Evolutionary conservation across 2,113 vertebrate species (phyloP).

Genomic region (Clarias magur): DNA sequence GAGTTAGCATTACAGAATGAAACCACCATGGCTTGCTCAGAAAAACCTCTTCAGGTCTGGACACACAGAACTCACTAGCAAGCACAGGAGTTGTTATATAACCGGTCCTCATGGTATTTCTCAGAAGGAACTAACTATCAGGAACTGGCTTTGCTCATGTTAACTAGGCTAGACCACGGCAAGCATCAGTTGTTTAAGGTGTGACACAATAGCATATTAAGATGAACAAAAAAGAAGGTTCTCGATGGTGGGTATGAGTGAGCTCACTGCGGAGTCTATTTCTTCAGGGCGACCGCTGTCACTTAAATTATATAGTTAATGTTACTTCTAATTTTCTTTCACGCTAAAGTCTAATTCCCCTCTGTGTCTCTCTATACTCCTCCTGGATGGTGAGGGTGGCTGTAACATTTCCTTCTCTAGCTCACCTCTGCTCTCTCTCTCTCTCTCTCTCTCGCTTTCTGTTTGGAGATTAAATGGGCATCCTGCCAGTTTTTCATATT

Average conservation of each 20-base stretch:
- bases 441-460: conserved; percentile 59
- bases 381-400: conserved; percentile 46
- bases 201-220: conserved; percentile 25
- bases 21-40: background rate
- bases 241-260: conserved; percentile 32
- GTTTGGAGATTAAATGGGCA: conserved; percentile 88
- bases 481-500: conserved; percentile 87
- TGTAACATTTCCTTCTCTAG: conserved; percentile 56
- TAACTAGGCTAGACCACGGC: conserved; percentile 10
- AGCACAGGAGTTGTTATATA: conserved; percentile 42
- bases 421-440: conserved; percentile 46
- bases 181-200: conserved; percentile 4
- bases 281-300: conserved; percentile 54
- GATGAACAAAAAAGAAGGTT: conserved; percentile 17
- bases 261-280: conserved; percentile 20
- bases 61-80: conserved; percentile 10
- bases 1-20: conserved; percentile 23
- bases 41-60: conserved; percentile 26
- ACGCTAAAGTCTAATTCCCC: conserved; percentile 56
- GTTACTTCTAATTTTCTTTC: conserved; percentile 58
- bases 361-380: conserved; percentile 33
- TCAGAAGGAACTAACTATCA: conserved; percentile 18
- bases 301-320: conserved; percentile 61
- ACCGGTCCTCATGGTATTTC: conserved; percentile 24
- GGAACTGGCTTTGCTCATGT: background rate